A percentile compares a stretch with the other conserved stretches of the same genome.
Evolutionary conservation across 2,888 invertebrate species (phyloP).

Genomic region (Coleophora deauratella): DNA sequence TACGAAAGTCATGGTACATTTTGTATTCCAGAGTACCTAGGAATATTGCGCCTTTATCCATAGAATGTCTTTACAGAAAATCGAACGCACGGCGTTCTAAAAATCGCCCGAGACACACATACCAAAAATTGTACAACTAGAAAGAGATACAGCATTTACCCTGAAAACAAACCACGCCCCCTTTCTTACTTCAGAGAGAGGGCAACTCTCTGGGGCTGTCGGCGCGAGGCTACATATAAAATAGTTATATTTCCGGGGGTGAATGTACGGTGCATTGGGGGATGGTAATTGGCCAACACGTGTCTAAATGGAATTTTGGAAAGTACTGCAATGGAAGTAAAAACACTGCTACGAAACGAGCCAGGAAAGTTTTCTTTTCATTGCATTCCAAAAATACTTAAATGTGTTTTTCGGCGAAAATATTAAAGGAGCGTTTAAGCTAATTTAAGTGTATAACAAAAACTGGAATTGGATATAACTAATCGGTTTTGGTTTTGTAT

Average conservation of each 20-base stretch:
- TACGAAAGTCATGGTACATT: too few relatives aligned
- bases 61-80: constrained; percentile 11
- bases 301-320: constrained; percentile 24
- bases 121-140: constrained; percentile 16
- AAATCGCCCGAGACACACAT: constrained; percentile 16
- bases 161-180: constrained; percentile 42
- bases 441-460: too few relatives aligned
- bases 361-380: background rate
- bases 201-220: constrained; percentile 39
- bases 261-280: constrained; percentile 21
- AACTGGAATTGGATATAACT: too few relatives aligned
- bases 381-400: too few relatives aligned
- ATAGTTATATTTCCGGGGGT: constrained; percentile 18
- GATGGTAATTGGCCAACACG: constrained; percentile 43
- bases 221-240: constrained; percentile 18
- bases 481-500: too few relatives aligned
- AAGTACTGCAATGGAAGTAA: constrained; percentile 25
- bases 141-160: constrained; percentile 40
- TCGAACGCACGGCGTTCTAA: constrained; percentile 21
- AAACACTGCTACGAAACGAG: constrained; percentile 1
- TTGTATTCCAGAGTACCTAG: too few relatives aligned
- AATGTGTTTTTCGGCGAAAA: constrained; percentile 15
- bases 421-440: too few relatives aligned
- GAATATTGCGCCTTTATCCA: too few relatives aligned
- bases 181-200: constrained; percentile 44